Base-by-base conservation (phyloP, 2,113 vertebrate genomes). In the Bambusicola thoracicus region DNA sequence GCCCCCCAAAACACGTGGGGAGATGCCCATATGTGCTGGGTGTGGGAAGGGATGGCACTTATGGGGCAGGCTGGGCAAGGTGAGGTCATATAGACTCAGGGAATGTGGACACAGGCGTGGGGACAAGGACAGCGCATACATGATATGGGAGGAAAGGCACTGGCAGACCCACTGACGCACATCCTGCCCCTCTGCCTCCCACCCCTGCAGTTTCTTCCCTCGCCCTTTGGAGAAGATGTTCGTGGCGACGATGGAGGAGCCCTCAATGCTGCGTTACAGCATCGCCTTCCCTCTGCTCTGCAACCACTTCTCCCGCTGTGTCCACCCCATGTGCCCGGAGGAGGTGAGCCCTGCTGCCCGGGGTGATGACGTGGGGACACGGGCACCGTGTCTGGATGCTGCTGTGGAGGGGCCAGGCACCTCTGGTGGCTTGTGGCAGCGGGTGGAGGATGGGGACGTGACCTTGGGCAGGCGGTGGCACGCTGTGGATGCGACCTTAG, bases 191-290 rank as follows among this genome's bases (percentile, higher is more conserved):
- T 29, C 22, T 55, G 22, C 55, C 24, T n/a, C 29, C 46, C 46
- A 62, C 53, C 38, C 56, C 36, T 38, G 8, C 91, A 99, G 99
- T 72, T 99, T 98, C 97, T 98, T 98, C 81, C 96, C 98, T 0
- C 98, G 98, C 2, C 90, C 98, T 40, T 96, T 99, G 96, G 99
- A 99, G 98, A 99, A 98, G 97, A 98, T 99, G 97, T 99, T 99
- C 74, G n/a, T 24, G 67, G 82, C 81, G 77, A 98, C 98, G 58
- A 93, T 97, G 73, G 99, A 99, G 83, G 98, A 99, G n/a, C 93
- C 96, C 9, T 84, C 94, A 3, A 98, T 98, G 98, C 96, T 99
- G 90, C 97, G 98, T 15, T 98, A 98, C 85, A 95, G 98, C 81
- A 98, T 99, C 83, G 96, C 98, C 41, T 99, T 99, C 93, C 99